Conservation (phyloP, 2,888 invertebrate species). For the Mythimna loreyi region DNA sequence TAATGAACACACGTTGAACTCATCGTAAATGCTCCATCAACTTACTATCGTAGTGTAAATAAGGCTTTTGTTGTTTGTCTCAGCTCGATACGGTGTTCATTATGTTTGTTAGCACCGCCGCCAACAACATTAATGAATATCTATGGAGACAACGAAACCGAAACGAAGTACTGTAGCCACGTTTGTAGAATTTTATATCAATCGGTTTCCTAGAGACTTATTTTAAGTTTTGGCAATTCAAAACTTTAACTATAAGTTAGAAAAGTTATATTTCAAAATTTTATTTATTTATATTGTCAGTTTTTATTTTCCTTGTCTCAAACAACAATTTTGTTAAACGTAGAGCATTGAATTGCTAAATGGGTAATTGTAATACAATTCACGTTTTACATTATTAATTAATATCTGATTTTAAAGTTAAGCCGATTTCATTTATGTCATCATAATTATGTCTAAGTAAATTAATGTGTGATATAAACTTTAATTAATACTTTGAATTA, state of each 20-base stretch:
- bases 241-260: conserved; percentile 91
- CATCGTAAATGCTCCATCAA: conserved; percentile 63
- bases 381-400: conserved; percentile 70
- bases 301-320: conserved; percentile 81
- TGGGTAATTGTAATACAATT: conserved; percentile 77
- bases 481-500: conserved; percentile 79
- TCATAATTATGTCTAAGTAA: conserved; percentile 76
- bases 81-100: conserved; percentile 83
- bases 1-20: conserved; percentile 73
- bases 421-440: conserved; percentile 64
- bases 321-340: conserved; percentile 76
- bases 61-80: conserved; percentile 79
- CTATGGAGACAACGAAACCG: conserved; percentile 75
- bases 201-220: conserved; percentile 86
- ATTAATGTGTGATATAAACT: conserved; percentile 88
- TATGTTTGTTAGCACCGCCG: conserved; percentile 85
- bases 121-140: conserved; percentile 86
- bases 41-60: conserved; percentile 74
- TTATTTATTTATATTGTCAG: conserved; percentile 85
- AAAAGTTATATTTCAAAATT: conserved; percentile 83
- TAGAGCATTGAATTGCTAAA: conserved; percentile 76
- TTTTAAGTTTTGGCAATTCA: conserved; percentile 90
- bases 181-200: conserved; percentile 73
- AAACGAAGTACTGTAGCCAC: conserved; percentile 64
- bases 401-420: conserved; percentile 67